Evolutionary conservation across 2,797 vertebrate genomes (phyloP), one percentile per base, ranked within the genome.

Genomic region (Propithecus perrieri): DNA sequence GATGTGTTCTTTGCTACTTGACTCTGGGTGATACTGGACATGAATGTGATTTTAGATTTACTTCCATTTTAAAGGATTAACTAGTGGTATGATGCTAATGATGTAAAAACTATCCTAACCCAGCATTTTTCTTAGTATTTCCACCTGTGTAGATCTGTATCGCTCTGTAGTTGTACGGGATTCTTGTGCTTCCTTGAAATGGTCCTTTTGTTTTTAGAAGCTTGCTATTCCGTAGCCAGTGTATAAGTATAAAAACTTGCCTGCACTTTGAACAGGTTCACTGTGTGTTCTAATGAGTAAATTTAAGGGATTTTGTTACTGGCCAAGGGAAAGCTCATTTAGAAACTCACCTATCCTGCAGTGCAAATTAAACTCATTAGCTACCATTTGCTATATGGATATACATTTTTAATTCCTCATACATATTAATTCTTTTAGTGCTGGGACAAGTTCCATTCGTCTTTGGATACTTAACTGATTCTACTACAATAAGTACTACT

Each of bases 161-260:
- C 41, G 6, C 41, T 41, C 41, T 41, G 41, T 41, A 41, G 5
- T 41, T 41, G 41, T 14, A 71, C 26, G 76, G 41, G 28, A 33
- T 72, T 79, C 43, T 85, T 15, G 57, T 38, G 28, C 74, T n/a
- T 17, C 35, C 50, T 33, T 67, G 50, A 67, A 53, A 48, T 48
- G 17, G 59, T 80, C 69, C 17, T 79, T 80, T 91, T 55, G 46
- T 48, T 84, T 85, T 95, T 67, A 89, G 72, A 94, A 92, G 35
- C 72, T 84, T 93, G 48, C 35, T 63, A 30, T 24, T 57, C 65
- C 9, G 17, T 14, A 50, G 50, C 83, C 48, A 41, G 14, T 18
- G 28, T 74, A 13, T 46, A 88, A 71, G 50, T 65, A 85, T 18
- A 63, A 88, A 72, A 79, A 72, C 12, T 50, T 69, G 38, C 35